These are phyloP conservation scores for Tenthredo notha DNA, from an alignment of 2,888 invertebrate species.

Conservation along the genomic window DNA sequence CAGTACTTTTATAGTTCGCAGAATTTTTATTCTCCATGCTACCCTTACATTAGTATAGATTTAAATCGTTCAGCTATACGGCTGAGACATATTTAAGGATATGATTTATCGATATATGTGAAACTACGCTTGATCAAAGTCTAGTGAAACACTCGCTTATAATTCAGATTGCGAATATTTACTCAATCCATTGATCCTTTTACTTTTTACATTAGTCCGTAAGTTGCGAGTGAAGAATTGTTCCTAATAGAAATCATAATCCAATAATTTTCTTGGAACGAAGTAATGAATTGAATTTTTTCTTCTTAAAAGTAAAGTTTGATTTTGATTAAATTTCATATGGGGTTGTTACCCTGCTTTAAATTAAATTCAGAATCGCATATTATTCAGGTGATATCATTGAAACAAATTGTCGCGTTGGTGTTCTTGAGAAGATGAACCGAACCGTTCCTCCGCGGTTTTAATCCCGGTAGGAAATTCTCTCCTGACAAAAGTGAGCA, in stretches of 20 bases:
- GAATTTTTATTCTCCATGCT: neutral
- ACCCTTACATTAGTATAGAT: neutral
- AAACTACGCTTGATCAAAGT: neutral
- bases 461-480: slow-evolving; percentile 10
- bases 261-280: neutral
- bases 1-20: neutral
- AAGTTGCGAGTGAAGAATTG: neutral
- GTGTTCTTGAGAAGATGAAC: slow-evolving; percentile 24
- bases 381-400: neutral
- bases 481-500: slow-evolving; percentile 27
- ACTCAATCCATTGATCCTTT: neutral
- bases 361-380: slow-evolving; percentile 16
- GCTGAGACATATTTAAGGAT: neutral
- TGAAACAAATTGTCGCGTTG: neutral
- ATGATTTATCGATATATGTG: neutral
- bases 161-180: neutral
- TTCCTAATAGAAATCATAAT: neutral
- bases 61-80: neutral
- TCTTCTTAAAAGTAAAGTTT: neutral
- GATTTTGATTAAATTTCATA: neutral
- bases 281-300: neutral
- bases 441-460: neutral
- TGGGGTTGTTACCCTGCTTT: neutral
- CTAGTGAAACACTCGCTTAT: neutral
- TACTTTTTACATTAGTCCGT: neutral